Conservation (phyloP, 2,888 invertebrate genomes). For the Biston stratarius region DNA sequence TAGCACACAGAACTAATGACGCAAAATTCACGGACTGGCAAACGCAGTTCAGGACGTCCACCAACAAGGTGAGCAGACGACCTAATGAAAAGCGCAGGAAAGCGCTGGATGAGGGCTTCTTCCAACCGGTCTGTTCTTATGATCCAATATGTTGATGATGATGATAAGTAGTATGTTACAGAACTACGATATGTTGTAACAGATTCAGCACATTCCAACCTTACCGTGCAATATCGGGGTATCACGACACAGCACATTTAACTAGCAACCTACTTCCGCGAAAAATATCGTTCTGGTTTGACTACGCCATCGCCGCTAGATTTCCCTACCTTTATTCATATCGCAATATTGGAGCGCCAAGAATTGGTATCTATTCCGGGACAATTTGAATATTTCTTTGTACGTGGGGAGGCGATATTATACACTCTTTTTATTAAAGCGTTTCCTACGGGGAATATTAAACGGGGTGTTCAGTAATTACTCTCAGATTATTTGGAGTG, state of each 20-base stretch:
- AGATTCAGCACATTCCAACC: too few relatives aligned
- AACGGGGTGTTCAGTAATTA: conserved; percentile 24
- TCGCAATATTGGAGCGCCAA: conserved; percentile 51
- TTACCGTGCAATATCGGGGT: conserved; percentile 20
- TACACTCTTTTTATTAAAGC: conserved; percentile 26
- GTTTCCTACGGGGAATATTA: conserved; percentile 21
- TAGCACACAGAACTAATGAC: too few relatives aligned
- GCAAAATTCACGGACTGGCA: too few relatives aligned
- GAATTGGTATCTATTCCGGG: conserved; percentile 53
- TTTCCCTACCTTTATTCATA: conserved; percentile 58
- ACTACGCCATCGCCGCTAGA: conserved; percentile 20
- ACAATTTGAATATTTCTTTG: conserved; percentile 56
- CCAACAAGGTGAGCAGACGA: too few relatives aligned
- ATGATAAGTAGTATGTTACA: too few relatives aligned
- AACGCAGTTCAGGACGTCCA: too few relatives aligned
- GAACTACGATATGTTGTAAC: too few relatives aligned
- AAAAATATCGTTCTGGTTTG: conserved; percentile 18
- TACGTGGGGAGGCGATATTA: conserved; percentile 44
- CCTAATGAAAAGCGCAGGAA: too few relatives aligned
- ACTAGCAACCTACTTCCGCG: conserved; percentile 13
- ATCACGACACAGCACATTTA: conserved; percentile 26
- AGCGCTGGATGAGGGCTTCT: too few relatives aligned
- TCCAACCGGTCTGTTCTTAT: too few relatives aligned
- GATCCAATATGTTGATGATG: too few relatives aligned
- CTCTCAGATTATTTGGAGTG: conserved; percentile 21